Percentiles rank a stretch among this genome's conserved stretches.
phyloP scores from a whole-genome alignment of 2,888 invertebrate species.

The Pterostichus niger region DNA sequence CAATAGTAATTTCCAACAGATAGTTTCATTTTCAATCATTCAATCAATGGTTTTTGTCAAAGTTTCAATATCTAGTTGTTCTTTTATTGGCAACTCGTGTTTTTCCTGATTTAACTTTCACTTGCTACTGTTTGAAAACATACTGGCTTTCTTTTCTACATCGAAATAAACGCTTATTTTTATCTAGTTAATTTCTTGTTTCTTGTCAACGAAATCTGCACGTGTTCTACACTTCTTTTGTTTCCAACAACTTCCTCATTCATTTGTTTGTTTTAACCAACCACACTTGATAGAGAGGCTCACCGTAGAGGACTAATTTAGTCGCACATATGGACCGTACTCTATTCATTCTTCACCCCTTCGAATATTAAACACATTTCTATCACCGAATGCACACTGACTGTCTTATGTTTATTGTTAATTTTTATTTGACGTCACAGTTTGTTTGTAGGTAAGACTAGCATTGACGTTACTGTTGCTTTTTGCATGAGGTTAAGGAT shows the following conservation, averaged over 20 bases:
- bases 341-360: slow-evolving; percentile 6
- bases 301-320: slow-evolving; percentile 20
- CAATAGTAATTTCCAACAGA: not conserved
- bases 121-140: slow-evolving; percentile 42
- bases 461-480: slow-evolving; percentile 35
- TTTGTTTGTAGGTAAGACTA: slow-evolving; percentile 40
- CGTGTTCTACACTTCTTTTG: slow-evolving; percentile 38
- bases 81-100: not conserved
- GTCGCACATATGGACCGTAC: not conserved
- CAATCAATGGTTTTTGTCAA: not conserved
- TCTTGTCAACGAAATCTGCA: slow-evolving; percentile 45
- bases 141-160: slow-evolving; percentile 47
- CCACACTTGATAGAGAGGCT: not conserved
- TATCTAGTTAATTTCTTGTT: slow-evolving; percentile 45
- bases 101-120: slow-evolving; percentile 38
- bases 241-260: slow-evolving; percentile 37
- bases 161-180: slow-evolving; percentile 42
- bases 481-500: slow-evolving; percentile 19
- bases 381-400: slow-evolving; percentile 42
- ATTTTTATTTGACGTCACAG: slow-evolving; percentile 30
- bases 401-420: slow-evolving; percentile 31
- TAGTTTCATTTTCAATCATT: not conserved
- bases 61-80: not conserved
- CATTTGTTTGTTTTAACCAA: slow-evolving; percentile 16
- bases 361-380: slow-evolving; percentile 25